Percentiles rank a stretch among this genome's conserved stretches.
Conservation (phyloP, 2,113 vertebrate genomes). For the Mohoua ochrocephala region DNA sequence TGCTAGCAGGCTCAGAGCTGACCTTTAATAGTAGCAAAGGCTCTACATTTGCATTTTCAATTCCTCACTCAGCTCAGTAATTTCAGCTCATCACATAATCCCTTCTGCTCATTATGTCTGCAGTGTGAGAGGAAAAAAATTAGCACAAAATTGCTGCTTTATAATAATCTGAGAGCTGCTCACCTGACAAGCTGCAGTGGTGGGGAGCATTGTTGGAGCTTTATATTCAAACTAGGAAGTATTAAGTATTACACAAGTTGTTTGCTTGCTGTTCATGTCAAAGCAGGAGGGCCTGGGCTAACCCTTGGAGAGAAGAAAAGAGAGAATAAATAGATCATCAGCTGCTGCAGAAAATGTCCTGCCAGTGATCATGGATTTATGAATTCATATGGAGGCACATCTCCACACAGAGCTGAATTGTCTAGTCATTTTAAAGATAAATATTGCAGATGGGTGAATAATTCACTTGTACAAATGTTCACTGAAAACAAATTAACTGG, state of each 20-base stretch:
- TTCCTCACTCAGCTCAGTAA: background rate
- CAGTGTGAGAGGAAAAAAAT: background rate
- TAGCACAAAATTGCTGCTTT: background rate
- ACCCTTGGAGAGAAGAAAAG: conserved; percentile 25
- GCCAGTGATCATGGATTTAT: conserved; percentile 24
- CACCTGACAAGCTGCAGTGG: background rate
- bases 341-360: conserved; percentile 21
- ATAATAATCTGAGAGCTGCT: background rate
- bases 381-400: background rate
- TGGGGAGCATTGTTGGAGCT: background rate
- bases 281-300: background rate
- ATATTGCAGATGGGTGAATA: conserved; percentile 60
- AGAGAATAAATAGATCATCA: conserved; percentile 46
- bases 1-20: background rate
- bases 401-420: conserved; percentile 15
- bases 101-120: background rate
- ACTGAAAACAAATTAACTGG: conserved; percentile 44
- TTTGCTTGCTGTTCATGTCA: background rate
- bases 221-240: background rate
- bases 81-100: background rate
- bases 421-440: conserved; percentile 54
- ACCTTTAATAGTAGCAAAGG: background rate
- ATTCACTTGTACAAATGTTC: conserved; percentile 53
- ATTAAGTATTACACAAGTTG: background rate
- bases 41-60: background rate